Conservation (phyloP, 1,140 invertebrate genomes). For the Leptonema lineaticorne region DNA sequence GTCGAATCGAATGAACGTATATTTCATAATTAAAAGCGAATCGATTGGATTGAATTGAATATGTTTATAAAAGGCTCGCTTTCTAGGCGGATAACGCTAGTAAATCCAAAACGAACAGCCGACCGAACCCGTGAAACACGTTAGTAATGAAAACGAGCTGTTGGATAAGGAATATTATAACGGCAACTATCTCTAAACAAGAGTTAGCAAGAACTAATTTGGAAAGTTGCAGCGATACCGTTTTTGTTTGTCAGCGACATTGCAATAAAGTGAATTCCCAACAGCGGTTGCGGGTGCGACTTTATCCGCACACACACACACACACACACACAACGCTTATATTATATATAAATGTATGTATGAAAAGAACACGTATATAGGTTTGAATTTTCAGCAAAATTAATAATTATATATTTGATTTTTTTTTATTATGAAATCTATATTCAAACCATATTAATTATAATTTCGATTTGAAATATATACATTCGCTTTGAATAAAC, state of each 20-base stretch:
- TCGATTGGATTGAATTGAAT: no score
- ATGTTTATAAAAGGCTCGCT: no score
- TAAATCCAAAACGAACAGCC: no score
- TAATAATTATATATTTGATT: neutral
- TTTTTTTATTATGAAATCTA: no score
- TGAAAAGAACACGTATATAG: neutral
- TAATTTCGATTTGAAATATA: no score
- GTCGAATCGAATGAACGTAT: no score
- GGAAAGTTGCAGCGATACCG: slow-evolving; percentile 34
- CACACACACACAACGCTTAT: neutral
- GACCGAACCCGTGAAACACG: slow-evolving; percentile 2
- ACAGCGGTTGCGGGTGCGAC: neutral
- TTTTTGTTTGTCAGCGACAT: slow-evolving; percentile 39
- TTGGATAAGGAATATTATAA: slow-evolving; percentile 27
- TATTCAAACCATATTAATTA: no score
- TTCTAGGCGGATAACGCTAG: no score
- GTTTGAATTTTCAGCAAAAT: neutral
- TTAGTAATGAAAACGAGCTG: slow-evolving; percentile 1
- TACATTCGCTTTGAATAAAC: no score
- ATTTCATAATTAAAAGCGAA: no score
- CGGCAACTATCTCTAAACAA: slow-evolving; percentile 28
- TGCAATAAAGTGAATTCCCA: slow-evolving; percentile 40
- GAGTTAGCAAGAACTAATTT: slow-evolving; percentile 40
- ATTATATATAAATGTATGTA: neutral
- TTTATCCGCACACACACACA: neutral